Evolutionary conservation across 2,113 vertebrate genomes (phyloP), one percentile per base, ranked within the genome.

Genomic region (Okapia johnstoni): DNA sequence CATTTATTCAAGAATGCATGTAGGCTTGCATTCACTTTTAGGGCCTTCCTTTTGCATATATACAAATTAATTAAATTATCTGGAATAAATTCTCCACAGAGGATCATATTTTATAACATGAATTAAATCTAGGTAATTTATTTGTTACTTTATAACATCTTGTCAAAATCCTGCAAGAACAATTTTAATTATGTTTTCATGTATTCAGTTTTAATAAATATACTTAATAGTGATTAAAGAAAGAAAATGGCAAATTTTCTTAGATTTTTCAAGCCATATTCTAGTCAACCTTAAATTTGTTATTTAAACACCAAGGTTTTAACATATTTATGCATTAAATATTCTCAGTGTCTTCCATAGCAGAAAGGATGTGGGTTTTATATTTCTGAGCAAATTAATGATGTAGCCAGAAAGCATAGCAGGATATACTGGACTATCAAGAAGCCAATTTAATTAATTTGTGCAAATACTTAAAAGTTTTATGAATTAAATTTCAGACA

Each of bases 351-450:
- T 97, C 98, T 98, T 98, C 86, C 97, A 86, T 97, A 98, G 97
- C 97, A 98, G 97, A 98, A 98, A 97, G 96, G 96, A 98, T 98
- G 89, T 98, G 98, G 96, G 98, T 97, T 98, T 96, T 98, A 93
- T 85, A 98, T 98, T 98, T 98, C 97, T 97, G 95, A 97, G 85
- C 10, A 98, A 98, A 98, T 98, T 97, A 98, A 98, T 97, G 93
- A 86, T 97, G 73, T 90, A 98, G 89, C 94, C 96, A 98, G 96
- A 98, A 98, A 98, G 90, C 57, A 96, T 85, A 98, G 70, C 97
- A 98, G 98, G 97, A 98, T 98, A 90, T 92, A 96, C 98, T 97
- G 95, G 94, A 83, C 76, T 97, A 87, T 96, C 97, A 97, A 97
- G 93, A 98, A 98, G 98, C 48, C 88, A 97, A 97, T 98, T 98